Evolutionary conservation across 2,797 vertebrate genomes (phyloP).

Genomic region (Pseudochirops corinnae): DNA sequence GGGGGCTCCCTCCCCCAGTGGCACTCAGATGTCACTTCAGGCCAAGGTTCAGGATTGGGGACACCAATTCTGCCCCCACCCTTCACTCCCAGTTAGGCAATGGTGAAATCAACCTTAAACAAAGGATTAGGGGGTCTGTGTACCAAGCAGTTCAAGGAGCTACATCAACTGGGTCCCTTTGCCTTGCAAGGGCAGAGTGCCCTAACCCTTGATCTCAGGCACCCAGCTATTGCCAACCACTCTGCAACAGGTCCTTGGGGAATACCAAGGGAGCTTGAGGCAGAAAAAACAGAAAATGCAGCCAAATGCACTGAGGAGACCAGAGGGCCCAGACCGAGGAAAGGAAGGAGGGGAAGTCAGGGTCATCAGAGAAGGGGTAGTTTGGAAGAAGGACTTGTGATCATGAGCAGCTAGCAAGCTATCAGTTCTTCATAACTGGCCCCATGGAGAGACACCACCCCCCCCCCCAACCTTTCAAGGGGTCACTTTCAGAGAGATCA

Average conservation of each 20-base stretch:
- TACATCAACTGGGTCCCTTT: not conserved
- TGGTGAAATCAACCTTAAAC: not conserved
- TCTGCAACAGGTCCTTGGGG: not conserved
- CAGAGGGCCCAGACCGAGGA: not conserved
- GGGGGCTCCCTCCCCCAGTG: not conserved
- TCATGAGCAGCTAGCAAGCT: not conserved
- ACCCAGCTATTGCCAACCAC: not conserved
- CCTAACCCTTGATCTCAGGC: not conserved
- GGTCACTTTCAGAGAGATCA: not conserved
- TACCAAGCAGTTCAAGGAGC: not conserved
- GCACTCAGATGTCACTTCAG: slow-evolving; percentile 1
- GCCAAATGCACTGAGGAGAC: not conserved
- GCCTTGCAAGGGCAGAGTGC: not conserved
- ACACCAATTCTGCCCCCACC: not conserved
- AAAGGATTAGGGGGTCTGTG: not conserved
- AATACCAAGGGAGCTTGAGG: not conserved
- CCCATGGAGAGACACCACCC: accelerated
- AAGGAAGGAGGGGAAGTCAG: not conserved
- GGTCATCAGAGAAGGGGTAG: not conserved
- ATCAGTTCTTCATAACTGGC: not conserved
- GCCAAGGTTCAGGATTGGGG: not conserved
- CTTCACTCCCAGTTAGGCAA: not conserved
- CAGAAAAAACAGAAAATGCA: not conserved
- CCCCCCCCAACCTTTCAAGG: not conserved
- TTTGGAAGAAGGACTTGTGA: not conserved